Conservation (phyloP, 2,113 vertebrate species). For the Trichomycterus rosablanca region DNA sequence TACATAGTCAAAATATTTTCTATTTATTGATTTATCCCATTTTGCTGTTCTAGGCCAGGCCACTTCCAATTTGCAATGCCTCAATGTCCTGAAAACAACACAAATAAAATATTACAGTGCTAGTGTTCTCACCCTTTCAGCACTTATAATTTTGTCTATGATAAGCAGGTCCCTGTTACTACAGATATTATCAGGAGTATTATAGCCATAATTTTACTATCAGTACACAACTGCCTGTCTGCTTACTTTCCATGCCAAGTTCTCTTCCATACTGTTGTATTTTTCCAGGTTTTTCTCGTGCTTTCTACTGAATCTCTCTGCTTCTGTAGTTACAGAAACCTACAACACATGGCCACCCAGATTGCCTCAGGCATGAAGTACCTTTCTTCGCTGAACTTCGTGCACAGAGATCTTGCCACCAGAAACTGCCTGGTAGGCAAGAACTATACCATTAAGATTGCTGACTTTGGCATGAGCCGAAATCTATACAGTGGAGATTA, state of each 20-base stretch:
- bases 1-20: too few relatives aligned
- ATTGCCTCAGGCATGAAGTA: slow-evolving; percentile 98
- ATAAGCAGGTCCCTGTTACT: too few relatives aligned
- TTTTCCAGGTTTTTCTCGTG: not conserved
- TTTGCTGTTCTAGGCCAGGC: too few relatives aligned
- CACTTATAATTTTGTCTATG: too few relatives aligned
- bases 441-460: slow-evolving; percentile 97
- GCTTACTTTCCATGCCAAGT: too few relatives aligned
- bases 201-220: not conserved
- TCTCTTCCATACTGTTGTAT: not conserved
- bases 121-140: too few relatives aligned
- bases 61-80: too few relatives aligned
- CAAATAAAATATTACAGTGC: not conserved
- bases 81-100: too few relatives aligned
- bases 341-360: slow-evolving; percentile 90
- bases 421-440: slow-evolving; percentile 95
- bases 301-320: not conserved
- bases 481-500: slow-evolving; percentile 97
- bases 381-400: slow-evolving; percentile 93
- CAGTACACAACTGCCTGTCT: not conserved
- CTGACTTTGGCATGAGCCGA: slow-evolving; percentile 97
- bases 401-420: slow-evolving; percentile 93
- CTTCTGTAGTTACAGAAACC: slow-evolving; percentile 71
- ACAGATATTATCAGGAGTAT: not conserved
- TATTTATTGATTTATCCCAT: too few relatives aligned